A percentile compares a stretch with the other conserved stretches of the same genome.
Evolutionary conservation across 2,797 vertebrate species (phyloP).

Genomic region (Podarcis siculus): DNA sequence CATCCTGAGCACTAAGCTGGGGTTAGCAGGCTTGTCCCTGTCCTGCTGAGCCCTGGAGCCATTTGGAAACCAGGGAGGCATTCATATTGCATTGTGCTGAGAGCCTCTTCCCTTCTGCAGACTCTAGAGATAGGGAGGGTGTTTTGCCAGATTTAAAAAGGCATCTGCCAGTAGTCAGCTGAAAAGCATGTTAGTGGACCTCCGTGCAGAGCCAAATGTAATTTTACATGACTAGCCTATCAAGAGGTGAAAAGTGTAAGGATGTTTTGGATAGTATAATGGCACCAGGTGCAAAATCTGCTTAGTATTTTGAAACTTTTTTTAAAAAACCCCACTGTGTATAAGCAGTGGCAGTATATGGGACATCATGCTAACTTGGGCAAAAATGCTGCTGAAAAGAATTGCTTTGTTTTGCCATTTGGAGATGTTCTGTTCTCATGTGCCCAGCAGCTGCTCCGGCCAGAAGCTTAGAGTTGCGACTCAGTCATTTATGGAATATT

Average conservation of each 20-base stretch:
- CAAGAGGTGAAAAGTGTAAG: background rate
- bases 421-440: constrained; percentile 35
- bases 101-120: too few relatives aligned
- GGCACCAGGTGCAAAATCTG: background rate
- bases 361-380: background rate
- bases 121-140: too few relatives aligned
- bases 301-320: too few relatives aligned
- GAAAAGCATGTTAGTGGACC: background rate
- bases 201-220: background rate
- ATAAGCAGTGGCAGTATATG: background rate
- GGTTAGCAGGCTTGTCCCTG: background rate
- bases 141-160: background rate
- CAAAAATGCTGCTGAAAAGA: constrained; percentile 40
- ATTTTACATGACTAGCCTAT: constrained; percentile 24
- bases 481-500: too few relatives aligned
- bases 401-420: constrained; percentile 13
- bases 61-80: background rate
- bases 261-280: constrained; percentile 12
- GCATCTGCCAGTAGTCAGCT: background rate
- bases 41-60: background rate
- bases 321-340: background rate
- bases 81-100: too few relatives aligned
- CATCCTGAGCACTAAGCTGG: background rate
- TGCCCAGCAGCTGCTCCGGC: constrained; percentile 36
- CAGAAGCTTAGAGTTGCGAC: background rate